Evolutionary conservation across 2,797 vertebrate genomes (phyloP).

Genomic region (Sylvia borin): DNA sequence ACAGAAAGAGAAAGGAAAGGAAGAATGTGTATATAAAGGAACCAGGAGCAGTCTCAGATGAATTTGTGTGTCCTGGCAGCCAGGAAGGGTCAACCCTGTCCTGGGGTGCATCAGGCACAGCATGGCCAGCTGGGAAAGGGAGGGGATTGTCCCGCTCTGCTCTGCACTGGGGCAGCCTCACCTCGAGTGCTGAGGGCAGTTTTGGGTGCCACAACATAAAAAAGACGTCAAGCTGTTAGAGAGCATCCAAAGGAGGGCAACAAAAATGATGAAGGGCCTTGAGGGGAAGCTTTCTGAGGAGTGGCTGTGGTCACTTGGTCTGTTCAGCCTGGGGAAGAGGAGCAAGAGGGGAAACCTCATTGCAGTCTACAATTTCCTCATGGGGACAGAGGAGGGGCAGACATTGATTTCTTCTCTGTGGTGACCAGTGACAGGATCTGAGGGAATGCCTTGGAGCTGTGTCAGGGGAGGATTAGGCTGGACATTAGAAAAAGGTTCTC

Average conservation of each 20-base stretch:
- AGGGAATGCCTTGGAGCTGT: neutral
- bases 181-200: fast-evolving
- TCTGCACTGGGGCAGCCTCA: fast-evolving
- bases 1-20: neutral
- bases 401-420: too few species aligned
- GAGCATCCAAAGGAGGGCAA: neutral
- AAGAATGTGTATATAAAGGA: neutral
- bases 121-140: fast-evolving
- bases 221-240: neutral
- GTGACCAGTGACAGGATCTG: fast-evolving
- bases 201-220: fast-evolving
- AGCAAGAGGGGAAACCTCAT: neutral
- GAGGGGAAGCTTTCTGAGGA: neutral
- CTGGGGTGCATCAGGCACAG: neutral
- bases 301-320: neutral
- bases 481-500: neutral
- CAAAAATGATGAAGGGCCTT: neutral
- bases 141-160: fast-evolving
- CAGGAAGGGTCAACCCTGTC: fast-evolving
- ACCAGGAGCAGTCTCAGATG: neutral
- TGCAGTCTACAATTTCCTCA: neutral
- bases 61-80: neutral
- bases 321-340: neutral
- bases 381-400: neutral
- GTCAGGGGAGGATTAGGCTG: neutral